Evolutionary conservation across 2,797 vertebrate species (phyloP).

Genomic region (Melanotaenia maccullochi): DNA sequence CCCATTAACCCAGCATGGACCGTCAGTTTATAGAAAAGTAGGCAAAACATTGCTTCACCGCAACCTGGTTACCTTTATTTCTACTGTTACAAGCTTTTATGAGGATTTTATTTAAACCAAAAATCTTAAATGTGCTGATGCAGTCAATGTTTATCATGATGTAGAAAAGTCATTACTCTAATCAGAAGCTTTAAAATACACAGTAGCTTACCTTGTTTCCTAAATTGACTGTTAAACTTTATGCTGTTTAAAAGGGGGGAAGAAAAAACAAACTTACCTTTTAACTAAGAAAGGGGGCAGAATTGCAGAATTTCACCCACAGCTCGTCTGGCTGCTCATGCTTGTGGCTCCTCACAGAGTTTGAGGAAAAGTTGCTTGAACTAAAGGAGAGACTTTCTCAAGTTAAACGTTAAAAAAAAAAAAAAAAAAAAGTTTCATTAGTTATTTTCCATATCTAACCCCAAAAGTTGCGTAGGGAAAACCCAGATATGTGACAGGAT

Average conservation of each 20-base stretch:
- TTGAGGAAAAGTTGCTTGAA: not conserved
- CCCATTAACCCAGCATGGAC: not conserved
- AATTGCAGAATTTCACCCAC: not conserved
- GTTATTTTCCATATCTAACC: slow-evolving; percentile 63
- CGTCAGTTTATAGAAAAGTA: slow-evolving; percentile 9
- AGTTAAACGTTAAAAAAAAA: too few species aligned
- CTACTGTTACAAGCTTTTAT: not conserved
- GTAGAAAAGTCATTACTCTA: not conserved
- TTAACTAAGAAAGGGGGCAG: not conserved
- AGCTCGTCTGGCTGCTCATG: slow-evolving; percentile 9
- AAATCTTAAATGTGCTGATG: slow-evolving; percentile 5
- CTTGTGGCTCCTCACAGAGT: slow-evolving; percentile 10
- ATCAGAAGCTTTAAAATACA: not conserved
- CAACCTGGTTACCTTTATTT: slow-evolving; percentile 9
- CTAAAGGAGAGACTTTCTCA: too few species aligned
- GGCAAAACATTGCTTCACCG: slow-evolving; percentile 9
- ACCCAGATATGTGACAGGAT: slow-evolving; percentile 38
- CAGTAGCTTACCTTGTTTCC: not conserved
- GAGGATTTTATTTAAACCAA: too few species aligned
- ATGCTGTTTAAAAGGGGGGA: not conserved
- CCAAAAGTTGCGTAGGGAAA: slow-evolving; percentile 64
- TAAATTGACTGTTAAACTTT: not conserved
- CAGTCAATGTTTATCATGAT: not conserved
- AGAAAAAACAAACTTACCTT: slow-evolving; percentile 34
- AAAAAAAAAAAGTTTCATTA: not conserved